Conservation (phyloP, 2,888 invertebrate species). For the Cephus rjabovi region DNA sequence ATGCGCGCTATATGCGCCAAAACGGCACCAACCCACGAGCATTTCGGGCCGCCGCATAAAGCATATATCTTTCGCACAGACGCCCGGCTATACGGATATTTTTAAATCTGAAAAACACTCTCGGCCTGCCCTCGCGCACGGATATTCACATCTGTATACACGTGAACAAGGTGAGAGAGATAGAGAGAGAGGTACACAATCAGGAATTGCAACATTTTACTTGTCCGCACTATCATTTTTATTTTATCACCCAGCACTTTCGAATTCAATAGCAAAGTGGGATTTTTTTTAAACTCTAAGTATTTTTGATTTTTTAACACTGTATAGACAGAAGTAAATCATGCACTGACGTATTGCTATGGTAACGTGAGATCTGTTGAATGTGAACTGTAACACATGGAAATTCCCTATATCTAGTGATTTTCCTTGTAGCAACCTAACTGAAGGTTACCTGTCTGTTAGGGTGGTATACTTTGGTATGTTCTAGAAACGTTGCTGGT, state of each 20-base stretch:
- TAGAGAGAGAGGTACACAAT: neutral
- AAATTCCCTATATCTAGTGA: neutral
- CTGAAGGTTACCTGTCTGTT: neutral
- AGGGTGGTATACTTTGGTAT: neutral
- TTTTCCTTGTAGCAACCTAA: neutral
- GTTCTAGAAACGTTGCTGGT: neutral
- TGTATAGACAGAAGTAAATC: neutral
- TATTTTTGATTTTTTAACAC: neutral
- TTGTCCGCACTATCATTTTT: neutral
- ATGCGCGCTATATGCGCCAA: neutral
- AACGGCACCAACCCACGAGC: neutral
- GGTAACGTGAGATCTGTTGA: neutral
- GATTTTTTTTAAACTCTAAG: neutral
- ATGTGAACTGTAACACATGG: neutral
- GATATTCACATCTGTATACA: neutral
- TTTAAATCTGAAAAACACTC: conserved; percentile 12
- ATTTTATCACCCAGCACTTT: neutral
- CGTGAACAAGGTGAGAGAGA: neutral
- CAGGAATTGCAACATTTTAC: neutral
- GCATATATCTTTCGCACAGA: conserved; percentile 8
- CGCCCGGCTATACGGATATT: conserved; percentile 5
- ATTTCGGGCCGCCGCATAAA: conserved; percentile 2
- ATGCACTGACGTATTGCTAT: neutral
- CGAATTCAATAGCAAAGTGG: neutral
- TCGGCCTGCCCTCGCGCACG: neutral